Evolutionary conservation across 2,113 vertebrate genomes (phyloP).

Genomic region (Siniperca chuatsi): DNA sequence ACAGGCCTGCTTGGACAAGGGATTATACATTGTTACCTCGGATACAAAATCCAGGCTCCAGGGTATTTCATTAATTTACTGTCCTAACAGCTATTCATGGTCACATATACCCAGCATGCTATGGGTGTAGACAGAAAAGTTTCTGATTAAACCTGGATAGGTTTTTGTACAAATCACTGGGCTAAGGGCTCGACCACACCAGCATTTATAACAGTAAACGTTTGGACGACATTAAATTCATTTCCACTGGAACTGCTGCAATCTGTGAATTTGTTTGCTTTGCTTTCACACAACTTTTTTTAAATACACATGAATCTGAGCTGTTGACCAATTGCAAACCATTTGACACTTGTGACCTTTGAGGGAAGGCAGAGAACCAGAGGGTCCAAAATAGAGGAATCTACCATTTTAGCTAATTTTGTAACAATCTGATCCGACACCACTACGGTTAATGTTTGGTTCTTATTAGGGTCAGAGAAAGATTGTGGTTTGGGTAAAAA

Average conservation of each 20-base stretch:
- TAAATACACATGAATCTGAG: slow-evolving; percentile 2
- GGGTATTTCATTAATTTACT: slow-evolving; percentile 52
- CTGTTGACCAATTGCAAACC: slow-evolving; percentile 6
- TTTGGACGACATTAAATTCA: background rate
- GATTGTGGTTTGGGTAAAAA: background rate
- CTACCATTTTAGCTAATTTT: slow-evolving; percentile 3
- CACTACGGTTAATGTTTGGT: background rate
- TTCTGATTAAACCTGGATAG: background rate
- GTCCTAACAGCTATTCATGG: slow-evolving; percentile 41
- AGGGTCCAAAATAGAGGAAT: slow-evolving; percentile 14
- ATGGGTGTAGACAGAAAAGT: background rate
- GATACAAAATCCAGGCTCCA: slow-evolving; percentile 17
- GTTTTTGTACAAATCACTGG: slow-evolving; percentile 2
- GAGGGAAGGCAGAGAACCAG: background rate
- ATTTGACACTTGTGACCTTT: slow-evolving; percentile 40
- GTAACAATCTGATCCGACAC: background rate
- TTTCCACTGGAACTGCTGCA: slow-evolving; percentile 20
- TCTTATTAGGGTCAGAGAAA: background rate
- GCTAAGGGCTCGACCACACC: background rate
- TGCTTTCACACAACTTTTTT: background rate
- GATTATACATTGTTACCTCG: slow-evolving; percentile 52
- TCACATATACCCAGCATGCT: slow-evolving; percentile 16
- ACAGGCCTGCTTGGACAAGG: slow-evolving; percentile 46
- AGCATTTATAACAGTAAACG: background rate
- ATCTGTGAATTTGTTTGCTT: background rate